These are phyloP conservation scores for Sturnira hondurensis DNA, from an alignment of 2,113 vertebrate genomes.

Conservation along the genomic window DNA sequence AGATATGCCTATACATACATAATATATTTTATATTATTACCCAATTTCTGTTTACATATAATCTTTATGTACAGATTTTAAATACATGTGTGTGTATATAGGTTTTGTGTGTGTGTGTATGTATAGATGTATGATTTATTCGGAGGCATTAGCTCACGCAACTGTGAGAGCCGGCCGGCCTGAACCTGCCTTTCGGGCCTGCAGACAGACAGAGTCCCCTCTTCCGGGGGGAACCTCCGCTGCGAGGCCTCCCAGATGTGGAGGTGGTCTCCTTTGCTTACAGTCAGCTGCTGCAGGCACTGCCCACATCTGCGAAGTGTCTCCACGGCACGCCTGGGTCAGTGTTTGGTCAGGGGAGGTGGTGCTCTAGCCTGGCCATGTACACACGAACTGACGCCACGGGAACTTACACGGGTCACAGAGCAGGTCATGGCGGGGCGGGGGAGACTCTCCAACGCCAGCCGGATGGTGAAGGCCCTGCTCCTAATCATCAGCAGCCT, in stretches of 20 bases:
- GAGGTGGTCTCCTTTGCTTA: neutral
- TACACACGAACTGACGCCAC: neutral
- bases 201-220: neutral
- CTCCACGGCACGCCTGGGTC: neutral
- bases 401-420: neutral
- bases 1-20: too few species aligned
- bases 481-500: neutral
- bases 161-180: neutral
- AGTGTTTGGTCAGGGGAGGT: neutral
- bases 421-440: neutral
- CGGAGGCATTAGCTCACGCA: neutral
- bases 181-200: neutral
- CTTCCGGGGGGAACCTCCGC: neutral
- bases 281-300: neutral
- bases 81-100: too few species aligned
- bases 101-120: too few species aligned
- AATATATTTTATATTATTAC: neutral
- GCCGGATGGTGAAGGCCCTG: too few species aligned
- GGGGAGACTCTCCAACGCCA: too few species aligned
- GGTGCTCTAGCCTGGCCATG: neutral
- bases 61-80: too few species aligned
- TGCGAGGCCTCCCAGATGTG: neutral
- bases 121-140: neutral
- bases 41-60: neutral
- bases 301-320: neutral